phyloP scores from a whole-genome alignment of 2,888 invertebrate species.

The Tigriopus californicus region DNA sequence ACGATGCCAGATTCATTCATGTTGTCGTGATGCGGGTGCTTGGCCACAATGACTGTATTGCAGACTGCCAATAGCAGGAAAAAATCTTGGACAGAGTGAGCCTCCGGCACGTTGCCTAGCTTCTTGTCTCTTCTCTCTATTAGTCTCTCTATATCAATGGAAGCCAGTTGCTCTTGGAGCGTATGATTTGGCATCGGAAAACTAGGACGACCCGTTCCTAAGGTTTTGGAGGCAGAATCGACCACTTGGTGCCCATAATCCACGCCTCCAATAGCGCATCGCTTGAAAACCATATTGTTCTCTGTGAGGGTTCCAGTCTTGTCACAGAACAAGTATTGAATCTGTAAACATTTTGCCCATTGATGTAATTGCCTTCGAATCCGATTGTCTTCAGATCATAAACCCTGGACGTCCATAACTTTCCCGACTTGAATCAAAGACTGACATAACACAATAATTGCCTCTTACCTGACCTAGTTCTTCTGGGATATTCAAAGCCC shows the following conservation, averaged over 20 bases:
- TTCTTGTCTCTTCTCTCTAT: not conserved
- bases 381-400: too few species aligned
- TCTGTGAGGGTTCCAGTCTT: conserved; percentile 96
- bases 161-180: not conserved
- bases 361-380: too few species aligned
- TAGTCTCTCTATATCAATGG: not conserved
- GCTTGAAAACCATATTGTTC: conserved; percentile 87
- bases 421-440: too few species aligned
- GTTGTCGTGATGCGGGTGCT: conserved; percentile 50
- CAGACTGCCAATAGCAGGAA: conserved; percentile 76
- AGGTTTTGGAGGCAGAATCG: conserved; percentile 13
- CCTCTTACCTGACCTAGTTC: conserved; percentile 70
- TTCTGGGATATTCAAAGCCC: conserved; percentile 89
- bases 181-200: not conserved
- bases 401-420: too few species aligned
- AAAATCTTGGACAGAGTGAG: conserved; percentile 64
- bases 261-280: conserved; percentile 68
- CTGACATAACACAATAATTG: not conserved
- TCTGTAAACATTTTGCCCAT: too few species aligned
- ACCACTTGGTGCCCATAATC: conserved; percentile 53
- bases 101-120: conserved; percentile 29
- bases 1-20: conserved; percentile 18
- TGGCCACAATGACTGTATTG: conserved; percentile 87
- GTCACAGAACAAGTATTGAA: conserved; percentile 85
- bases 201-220: conserved; percentile 11